These are phyloP conservation scores for Phylloscopus collybita DNA, from an alignment of 2,797 vertebrate species.

Conservation along the genomic window DNA sequence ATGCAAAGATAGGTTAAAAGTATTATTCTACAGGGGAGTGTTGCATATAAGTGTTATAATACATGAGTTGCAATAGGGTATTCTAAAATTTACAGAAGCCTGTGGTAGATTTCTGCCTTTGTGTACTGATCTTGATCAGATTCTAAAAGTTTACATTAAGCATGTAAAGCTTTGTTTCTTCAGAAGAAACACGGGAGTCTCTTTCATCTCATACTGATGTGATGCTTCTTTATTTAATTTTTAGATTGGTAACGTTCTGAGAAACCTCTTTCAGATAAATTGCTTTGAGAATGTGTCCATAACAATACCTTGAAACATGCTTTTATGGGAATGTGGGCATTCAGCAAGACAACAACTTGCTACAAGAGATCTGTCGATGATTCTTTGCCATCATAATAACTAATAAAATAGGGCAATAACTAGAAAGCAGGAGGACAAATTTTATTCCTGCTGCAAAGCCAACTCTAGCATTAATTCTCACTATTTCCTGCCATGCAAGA, in stretches of 20 bases:
- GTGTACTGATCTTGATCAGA: not conserved
- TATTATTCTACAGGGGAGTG: not conserved
- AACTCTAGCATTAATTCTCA: not conserved
- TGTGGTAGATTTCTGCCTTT: not conserved
- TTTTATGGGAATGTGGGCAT: not conserved
- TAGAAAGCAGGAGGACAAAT: not conserved
- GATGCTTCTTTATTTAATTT: not conserved
- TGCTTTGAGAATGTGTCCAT: not conserved
- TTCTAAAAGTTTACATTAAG: not conserved
- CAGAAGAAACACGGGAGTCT: not conserved
- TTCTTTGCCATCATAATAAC: not conserved
- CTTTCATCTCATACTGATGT: not conserved
- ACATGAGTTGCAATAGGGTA: not conserved
- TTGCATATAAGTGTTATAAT: not conserved
- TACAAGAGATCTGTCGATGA: not conserved
- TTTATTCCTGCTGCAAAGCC: not conserved
- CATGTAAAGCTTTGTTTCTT: not conserved
- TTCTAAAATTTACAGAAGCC: not conserved
- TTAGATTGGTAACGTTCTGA: not conserved
- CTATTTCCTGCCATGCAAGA: not conserved
- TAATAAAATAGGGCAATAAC: not conserved
- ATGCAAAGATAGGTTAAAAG: not conserved
- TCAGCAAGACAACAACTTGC: not conserved
- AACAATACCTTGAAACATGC: not conserved
- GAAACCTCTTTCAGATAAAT: not conserved